These are phyloP conservation scores for Passer domesticus DNA, from an alignment of 2,113 vertebrate species.

Conservation along the genomic window DNA sequence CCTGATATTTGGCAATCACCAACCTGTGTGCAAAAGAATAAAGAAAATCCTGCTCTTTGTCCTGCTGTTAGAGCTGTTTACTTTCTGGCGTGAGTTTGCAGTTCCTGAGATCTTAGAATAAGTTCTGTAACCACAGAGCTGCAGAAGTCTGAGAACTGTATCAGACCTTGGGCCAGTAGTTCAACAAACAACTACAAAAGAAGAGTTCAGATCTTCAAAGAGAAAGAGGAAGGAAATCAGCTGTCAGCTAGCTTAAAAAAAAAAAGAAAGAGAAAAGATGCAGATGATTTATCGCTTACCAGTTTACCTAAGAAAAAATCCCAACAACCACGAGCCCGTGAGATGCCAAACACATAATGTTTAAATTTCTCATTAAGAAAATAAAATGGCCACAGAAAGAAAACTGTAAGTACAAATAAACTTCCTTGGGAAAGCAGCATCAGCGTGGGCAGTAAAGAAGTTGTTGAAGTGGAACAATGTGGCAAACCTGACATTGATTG, in stretches of 20 bases:
- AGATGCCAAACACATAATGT: not conserved
- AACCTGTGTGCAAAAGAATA: conserved; percentile 1
- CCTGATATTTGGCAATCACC: not conserved
- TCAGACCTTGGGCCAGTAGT: conserved; percentile 26
- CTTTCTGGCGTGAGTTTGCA: not conserved
- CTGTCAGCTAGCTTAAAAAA: not conserved
- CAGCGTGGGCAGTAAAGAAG: not conserved
- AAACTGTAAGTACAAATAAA: not conserved
- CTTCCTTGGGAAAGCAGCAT: not conserved
- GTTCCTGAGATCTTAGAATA: conserved; percentile 48
- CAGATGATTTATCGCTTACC: not conserved
- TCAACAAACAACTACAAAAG: conserved; percentile 61
- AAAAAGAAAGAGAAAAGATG: not conserved
- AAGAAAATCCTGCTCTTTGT: conserved; percentile 22
- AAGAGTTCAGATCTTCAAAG: conserved; percentile 47
- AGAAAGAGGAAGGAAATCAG: conserved; percentile 62
- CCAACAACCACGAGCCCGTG: not conserved
- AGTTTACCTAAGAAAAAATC: not conserved
- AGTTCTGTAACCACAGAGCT: conserved; percentile 11
- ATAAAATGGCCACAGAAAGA: not conserved
- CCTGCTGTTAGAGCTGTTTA: conserved; percentile 27
- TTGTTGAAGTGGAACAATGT: conserved; percentile 16
- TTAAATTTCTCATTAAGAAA: not conserved
- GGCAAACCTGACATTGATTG: not conserved
- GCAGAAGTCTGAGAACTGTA: conserved; percentile 24